Evolutionary conservation across 2,888 invertebrate genomes (phyloP), one percentile per base, ranked within the genome.

Genomic region (Drosophila lacicola): DNA sequence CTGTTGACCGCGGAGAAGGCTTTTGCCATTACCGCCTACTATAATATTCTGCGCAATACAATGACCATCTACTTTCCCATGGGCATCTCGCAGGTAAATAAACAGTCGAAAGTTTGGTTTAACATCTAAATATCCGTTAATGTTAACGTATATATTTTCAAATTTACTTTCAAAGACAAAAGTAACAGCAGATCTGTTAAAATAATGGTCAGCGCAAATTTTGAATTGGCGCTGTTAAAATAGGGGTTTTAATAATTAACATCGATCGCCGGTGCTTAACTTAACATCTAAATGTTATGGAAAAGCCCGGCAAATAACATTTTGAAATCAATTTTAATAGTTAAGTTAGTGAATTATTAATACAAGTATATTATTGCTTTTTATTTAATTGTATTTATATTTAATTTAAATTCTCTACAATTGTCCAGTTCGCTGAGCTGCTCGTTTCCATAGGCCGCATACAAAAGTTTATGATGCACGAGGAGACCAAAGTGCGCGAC

Each of bases 11-110:
- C 98, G 4, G 96, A 98, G 90, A 94, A 94, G 90, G 96, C 97
- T 14, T 98, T 98, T 92, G 96, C 98, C 65, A 94, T 98, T 51
- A 96, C 97, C n/a, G 96, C 97, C 9, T 96, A 98, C 91, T 98
- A 97, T 93, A 97, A 97, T 88, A 96, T 97, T 61, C 93, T 98
- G 65, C 94, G 97, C 36, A 95, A 96, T 82, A 95, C 96, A 13
- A 96, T 98, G 95, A 97, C 97, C 0, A 95, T 97, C 13, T 97
- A 96, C 92, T 96, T 98, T 82, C 98, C 98, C 0, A 92, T 93
- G 93, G 96, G 95, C 42, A 94, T 96, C 58, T 94, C 95, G 9
- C 94, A 94, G 89, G 75, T 76, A 62, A 45, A 6, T 21, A 10
- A 5, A 3, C 29, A 29, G 6, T 8, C 25, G 25, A 6, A 21